phyloP scores from a whole-genome alignment of 2,797 vertebrate species.

The Cephalopachus bancanus region DNA sequence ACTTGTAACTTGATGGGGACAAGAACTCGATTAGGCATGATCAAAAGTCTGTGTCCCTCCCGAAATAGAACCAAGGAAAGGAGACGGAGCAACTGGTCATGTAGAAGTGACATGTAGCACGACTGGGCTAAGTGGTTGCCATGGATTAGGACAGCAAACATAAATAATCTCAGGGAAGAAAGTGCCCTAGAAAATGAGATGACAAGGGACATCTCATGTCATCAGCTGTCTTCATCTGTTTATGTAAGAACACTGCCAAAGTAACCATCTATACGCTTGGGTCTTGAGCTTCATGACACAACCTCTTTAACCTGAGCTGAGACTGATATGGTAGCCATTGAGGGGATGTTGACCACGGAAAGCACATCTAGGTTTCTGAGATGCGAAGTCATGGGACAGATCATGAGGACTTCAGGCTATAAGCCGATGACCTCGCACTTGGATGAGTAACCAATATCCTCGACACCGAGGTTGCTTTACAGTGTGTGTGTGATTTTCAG shows the following conservation, averaged over 20 bases:
- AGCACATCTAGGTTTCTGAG: background rate
- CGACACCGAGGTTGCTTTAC: background rate
- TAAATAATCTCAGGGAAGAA: slow-evolving; percentile 64
- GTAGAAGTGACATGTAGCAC: background rate
- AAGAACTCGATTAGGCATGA: background rate
- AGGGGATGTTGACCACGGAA: background rate
- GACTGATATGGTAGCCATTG: background rate
- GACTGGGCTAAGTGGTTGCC: slow-evolving; percentile 67
- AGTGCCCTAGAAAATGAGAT: slow-evolving; percentile 24
- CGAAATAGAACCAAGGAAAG: slow-evolving; percentile 68
- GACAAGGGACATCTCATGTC: slow-evolving; percentile 41
- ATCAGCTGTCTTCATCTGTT: slow-evolving; percentile 74
- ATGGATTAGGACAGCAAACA: slow-evolving; percentile 69
- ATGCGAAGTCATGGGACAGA: background rate
- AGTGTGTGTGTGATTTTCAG: background rate
- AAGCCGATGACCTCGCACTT: background rate
- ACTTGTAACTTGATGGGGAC: background rate
- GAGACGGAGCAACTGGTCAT: background rate
- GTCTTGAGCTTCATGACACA: background rate
- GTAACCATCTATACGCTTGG: background rate
- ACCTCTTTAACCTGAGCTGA: background rate
- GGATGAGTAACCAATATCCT: background rate
- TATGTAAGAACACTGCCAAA: slow-evolving; percentile 67
- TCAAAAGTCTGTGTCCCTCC: slow-evolving; percentile 11
- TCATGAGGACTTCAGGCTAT: background rate